Conservation (phyloP, 2,113 vertebrate species). For the Plotosus lineatus region DNA sequence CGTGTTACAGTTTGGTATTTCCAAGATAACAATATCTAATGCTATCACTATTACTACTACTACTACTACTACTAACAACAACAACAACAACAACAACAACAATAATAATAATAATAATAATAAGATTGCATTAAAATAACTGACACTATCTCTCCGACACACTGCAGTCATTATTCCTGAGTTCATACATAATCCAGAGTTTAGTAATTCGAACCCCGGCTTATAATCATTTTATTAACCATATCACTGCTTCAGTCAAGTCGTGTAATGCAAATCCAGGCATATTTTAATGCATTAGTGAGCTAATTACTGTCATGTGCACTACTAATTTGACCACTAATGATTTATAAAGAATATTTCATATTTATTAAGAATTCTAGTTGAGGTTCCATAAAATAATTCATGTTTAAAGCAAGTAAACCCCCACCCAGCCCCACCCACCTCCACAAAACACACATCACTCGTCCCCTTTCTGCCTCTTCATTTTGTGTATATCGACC, state of each 20-base stretch:
- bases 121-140: background rate
- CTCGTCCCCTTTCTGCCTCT: too few species aligned
- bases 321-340: background rate
- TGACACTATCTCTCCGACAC: background rate
- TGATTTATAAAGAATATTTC: background rate
- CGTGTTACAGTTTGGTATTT: conserved; percentile 9
- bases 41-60: too few species aligned
- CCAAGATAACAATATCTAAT: background rate
- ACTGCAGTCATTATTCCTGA: background rate
- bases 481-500: too few species aligned
- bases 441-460: too few species aligned
- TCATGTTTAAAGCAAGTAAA: background rate
- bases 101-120: too few species aligned
- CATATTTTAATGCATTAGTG: background rate
- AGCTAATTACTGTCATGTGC: conserved; percentile 1
- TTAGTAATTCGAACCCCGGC: background rate
- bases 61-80: too few species aligned
- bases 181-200: conserved; percentile 1
- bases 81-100: too few species aligned
- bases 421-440: too few species aligned
- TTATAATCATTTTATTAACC: background rate
- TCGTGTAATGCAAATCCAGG: background rate
- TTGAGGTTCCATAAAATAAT: background rate
- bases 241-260: background rate
- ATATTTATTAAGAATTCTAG: conserved; percentile 12